These are phyloP conservation scores for Festucalex cinctus DNA, from an alignment of 2,113 vertebrate species.

Conservation along the genomic window DNA sequence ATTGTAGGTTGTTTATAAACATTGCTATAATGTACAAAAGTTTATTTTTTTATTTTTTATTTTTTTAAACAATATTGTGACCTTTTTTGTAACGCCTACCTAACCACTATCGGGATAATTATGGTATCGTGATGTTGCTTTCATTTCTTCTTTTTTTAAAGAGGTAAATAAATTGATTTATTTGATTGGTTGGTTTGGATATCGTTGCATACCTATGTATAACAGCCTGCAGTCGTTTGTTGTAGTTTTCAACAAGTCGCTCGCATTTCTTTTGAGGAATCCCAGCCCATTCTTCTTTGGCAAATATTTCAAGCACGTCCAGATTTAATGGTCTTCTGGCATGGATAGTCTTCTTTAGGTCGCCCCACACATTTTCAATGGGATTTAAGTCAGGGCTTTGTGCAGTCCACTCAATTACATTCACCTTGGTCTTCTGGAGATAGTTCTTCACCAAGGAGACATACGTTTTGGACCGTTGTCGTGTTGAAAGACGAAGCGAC, in stretches of 20 bases:
- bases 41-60: no score
- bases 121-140: no score
- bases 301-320: background rate
- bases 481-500: background rate
- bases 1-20: no score
- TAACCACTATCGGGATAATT: no score
- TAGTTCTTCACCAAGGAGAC: background rate
- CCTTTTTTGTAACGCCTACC: no score
- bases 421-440: background rate
- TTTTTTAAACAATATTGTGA: no score
- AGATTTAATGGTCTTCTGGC: background rate
- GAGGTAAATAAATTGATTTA: no score
- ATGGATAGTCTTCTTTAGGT: background rate
- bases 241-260: background rate
- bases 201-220: no score
- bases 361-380: conserved; percentile 5
- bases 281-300: background rate
- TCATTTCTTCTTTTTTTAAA: no score
- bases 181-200: no score
- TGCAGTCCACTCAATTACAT: background rate
- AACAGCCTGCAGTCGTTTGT: background rate
- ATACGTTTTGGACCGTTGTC: background rate
- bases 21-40: no score
- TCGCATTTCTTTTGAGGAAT: background rate
- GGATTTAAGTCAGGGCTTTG: background rate